Percentiles rank a stretch among this genome's conserved stretches.
phyloP scores from a whole-genome alignment of 2,888 invertebrate species.

The Vanessa cardui region DNA sequence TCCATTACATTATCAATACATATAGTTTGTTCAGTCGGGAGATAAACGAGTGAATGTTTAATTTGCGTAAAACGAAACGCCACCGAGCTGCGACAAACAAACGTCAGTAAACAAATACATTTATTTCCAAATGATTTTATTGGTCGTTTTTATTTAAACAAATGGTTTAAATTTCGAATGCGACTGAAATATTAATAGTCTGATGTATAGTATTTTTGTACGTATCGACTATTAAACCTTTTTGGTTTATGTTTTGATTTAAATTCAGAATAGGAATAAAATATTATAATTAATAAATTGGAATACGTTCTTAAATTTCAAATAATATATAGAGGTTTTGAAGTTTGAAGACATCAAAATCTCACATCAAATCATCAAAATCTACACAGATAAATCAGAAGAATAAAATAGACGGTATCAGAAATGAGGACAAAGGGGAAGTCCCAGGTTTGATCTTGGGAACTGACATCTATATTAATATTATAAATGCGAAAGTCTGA shows the following conservation, averaged over 20 bases:
- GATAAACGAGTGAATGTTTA: conserved; percentile 37
- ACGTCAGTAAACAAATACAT: conserved; percentile 29
- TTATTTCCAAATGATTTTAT: conserved; percentile 21
- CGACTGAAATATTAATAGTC: conserved; percentile 20
- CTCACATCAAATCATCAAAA: too few species aligned
- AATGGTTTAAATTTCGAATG: conserved; percentile 13
- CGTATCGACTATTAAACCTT: neutral
- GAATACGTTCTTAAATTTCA: too few species aligned
- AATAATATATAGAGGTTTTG: too few species aligned
- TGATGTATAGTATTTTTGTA: neutral
- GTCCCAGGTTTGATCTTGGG: too few species aligned
- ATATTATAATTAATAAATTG: too few species aligned
- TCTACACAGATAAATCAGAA: too few species aligned
- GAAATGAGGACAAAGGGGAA: too few species aligned
- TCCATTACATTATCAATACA: conserved; percentile 35
- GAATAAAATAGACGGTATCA: too few species aligned
- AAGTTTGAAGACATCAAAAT: too few species aligned
- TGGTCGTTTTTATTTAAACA: conserved; percentile 21
- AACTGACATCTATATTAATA: too few species aligned
- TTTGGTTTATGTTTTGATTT: neutral
- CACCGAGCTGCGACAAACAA: conserved; percentile 24
- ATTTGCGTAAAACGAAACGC: conserved; percentile 47
- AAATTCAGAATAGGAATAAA: too few species aligned
- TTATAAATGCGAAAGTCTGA: too few species aligned
- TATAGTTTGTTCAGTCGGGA: conserved; percentile 27